Base-by-base conservation (phyloP, 2,113 vertebrate genomes). In the Aptenodytes patagonicus region DNA sequence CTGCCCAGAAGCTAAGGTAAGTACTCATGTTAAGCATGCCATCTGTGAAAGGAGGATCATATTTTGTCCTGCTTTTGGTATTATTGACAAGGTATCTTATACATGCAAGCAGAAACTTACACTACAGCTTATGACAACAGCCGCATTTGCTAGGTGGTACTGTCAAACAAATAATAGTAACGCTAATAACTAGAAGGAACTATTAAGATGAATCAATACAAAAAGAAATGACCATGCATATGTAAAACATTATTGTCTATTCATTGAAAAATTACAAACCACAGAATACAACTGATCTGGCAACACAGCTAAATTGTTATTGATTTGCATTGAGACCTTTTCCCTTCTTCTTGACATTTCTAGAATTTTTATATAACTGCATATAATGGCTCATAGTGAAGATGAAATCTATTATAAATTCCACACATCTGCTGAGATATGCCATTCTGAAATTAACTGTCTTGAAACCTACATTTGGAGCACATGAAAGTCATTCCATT, bases 261-360 rank as follows among this genome's bases (percentile, higher is more conserved):
- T 97, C 94, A 97, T 20, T 95, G 97, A 96, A 97, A 97, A 97
- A 97, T 95, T 95, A 98, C 93, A 88, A 97, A 94, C 87, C 84
- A 44, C 89, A 77, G 47, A 93, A 93, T 54, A 95, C 79, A 97
- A 97, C 85, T 95, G 95, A 94, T 90, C 82, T 82, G 87, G 82
- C 83, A 95, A 86, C 54, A 96, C 6, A 51, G 77, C 77, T 98
- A 98, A 98, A 97, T 98, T 96, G 93, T 93, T 98, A 98, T 97
- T 96, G 97, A 98, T 98, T 95, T 96, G 69, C 52, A 98, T 46
- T 95, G 93, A 96, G 96, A 95, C 71, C 93, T 94, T 83, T 40
- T 76, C 72, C 79, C 58, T 79, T 90, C 58, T 83, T 91, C 90
- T 46, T 95, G 73, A 80, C 84, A 83, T 93, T 92, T 91, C 70